Percentiles rank a stretch among this genome's conserved stretches.
Evolutionary conservation across 2,797 vertebrate species (phyloP).

Genomic region (Spea hammondii): DNA sequence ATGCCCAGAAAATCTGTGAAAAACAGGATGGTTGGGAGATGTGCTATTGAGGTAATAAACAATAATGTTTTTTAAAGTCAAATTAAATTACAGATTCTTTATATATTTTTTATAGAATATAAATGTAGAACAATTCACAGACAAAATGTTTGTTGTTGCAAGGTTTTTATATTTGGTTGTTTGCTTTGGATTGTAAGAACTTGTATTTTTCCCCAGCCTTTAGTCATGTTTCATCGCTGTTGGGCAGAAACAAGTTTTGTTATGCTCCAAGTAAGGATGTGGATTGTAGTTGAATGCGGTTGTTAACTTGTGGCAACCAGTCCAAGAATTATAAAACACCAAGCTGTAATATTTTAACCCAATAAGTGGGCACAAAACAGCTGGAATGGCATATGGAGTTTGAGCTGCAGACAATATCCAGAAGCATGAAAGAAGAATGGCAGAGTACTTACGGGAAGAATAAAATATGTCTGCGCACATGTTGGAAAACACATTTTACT

Average conservation of each 20-base stretch:
- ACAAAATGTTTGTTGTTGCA: not conserved
- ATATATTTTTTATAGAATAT: too few species aligned
- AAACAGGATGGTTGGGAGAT: too few species aligned
- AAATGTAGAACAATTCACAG: not conserved
- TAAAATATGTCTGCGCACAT: constrained; percentile 1
- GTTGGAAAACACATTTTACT: constrained; percentile 2
- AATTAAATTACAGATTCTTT: too few species aligned
- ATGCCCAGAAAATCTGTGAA: too few species aligned
- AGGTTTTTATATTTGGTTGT: not conserved
- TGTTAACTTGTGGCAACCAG: not conserved
- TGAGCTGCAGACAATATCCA: not conserved
- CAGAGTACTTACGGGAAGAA: not conserved
- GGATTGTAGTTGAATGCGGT: not conserved
- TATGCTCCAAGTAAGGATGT: not conserved
- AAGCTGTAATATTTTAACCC: not conserved
- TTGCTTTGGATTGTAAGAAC: not conserved
- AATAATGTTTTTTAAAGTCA: too few species aligned
- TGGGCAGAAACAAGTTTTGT: not conserved
- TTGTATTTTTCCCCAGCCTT: not conserved
- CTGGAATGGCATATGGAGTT: not conserved
- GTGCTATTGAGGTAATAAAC: too few species aligned
- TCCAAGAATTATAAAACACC: not conserved
- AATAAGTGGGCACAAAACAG: not conserved
- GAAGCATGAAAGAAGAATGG: not conserved
- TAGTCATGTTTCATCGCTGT: not conserved